Base-by-base conservation (phyloP, 2,888 invertebrate genomes). In the Caenorhabditis angaria region DNA sequence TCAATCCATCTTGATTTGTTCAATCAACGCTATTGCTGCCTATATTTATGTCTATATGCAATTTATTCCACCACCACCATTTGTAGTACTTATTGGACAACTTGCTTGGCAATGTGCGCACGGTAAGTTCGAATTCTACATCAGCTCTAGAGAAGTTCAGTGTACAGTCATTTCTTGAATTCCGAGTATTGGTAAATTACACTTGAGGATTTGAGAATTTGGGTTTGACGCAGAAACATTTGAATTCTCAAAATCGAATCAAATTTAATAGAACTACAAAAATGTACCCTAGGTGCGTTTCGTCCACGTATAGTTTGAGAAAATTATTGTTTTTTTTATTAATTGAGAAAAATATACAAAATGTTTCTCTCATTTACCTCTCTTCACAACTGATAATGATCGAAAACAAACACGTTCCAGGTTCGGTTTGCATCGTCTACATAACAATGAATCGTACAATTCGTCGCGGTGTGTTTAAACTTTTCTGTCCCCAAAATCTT, bases 21-120 rank as follows among this genome's bases (percentile, higher is more conserved):
- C 73, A 20, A 69, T 67, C 48, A 76, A 74, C 50, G 66, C 73
- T 3, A 55, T 72, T 10, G 78, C 76, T 25, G 76, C 78, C 14
- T 61, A 69, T 57, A 71, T 78, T 55, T 78, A 78, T 61, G 76
- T 76, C 58, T 76, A 76, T 66, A 78, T 78, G 76, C 78, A 78
- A 51, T 78, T 78, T 62, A 74, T 78, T 60, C 22, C 60, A 2
- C 66, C 71, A 0, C 71, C 78, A 1, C 59, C 70, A 12, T 51
- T 22, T 2, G 48, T 76, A 20, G 69, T 78, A 18, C 61, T 78
- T 47, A 60, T 78, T 50, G 78, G 76, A 28, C 78, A 78, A 47
- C 53, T 78, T 20, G 66, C 71, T 5, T 78, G 78, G 78, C 78
- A 78, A 59, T 74, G 57, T 41, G 67, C 70, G 3, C 76, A 78